Evolutionary conservation across 1,140 invertebrate genomes (phyloP).

Genomic region (Zaprionus inermis): DNA sequence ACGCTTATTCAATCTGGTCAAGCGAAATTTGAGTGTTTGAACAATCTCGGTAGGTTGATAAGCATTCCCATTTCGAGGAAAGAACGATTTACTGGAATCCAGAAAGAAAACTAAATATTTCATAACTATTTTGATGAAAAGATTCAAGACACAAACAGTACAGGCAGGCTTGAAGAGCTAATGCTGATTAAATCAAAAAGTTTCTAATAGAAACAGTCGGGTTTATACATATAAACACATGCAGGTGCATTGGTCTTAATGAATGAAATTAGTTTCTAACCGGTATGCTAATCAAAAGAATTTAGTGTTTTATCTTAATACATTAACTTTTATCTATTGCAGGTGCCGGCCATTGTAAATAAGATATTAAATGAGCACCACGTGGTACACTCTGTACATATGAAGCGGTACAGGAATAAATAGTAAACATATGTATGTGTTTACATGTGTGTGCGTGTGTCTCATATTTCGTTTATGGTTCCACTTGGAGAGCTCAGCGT

Average conservation of each 20-base stretch:
- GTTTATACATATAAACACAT: background rate
- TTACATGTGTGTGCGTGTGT: background rate
- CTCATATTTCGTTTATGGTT: background rate
- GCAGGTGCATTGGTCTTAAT: constrained; percentile 34
- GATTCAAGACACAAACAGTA: no score
- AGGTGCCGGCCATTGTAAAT: background rate
- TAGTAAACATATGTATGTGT: background rate
- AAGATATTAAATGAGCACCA: background rate
- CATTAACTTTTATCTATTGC: background rate
- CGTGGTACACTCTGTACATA: background rate
- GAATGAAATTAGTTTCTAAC: background rate
- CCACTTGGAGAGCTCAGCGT: constrained; percentile 12
- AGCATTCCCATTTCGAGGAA: no score
- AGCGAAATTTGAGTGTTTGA: no score
- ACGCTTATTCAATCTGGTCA: no score
- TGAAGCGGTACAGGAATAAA: background rate
- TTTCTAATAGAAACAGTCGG: background rate
- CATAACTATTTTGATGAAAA: no score
- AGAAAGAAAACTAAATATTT: background rate
- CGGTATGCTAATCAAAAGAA: background rate
- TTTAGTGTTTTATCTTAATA: background rate
- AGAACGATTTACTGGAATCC: background rate
- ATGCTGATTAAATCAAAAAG: background rate
- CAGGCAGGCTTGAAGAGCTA: background rate
- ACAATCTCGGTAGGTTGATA: no score